These are phyloP conservation scores for Antidorcas marsupialis DNA, from an alignment of 2,113 vertebrate genomes.

Conservation along the genomic window DNA sequence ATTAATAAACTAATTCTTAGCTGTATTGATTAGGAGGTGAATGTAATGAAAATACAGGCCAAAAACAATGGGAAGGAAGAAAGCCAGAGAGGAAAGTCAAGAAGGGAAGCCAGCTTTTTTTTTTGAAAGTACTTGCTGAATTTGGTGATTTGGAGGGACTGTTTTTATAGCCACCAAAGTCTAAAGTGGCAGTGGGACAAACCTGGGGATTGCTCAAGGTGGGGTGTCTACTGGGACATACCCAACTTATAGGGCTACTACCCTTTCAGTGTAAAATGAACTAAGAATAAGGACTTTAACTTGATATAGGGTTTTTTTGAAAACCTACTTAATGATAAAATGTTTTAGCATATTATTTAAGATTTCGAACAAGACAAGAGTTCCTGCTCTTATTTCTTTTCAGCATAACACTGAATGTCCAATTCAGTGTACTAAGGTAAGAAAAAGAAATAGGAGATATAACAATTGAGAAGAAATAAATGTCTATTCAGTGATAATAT, in stretches of 20 bases:
- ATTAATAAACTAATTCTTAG: background rate
- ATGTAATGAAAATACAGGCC: background rate
- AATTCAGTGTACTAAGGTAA: background rate
- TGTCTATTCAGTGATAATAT: background rate
- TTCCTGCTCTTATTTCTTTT: conserved; percentile 20
- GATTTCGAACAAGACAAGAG: background rate
- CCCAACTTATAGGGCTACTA: background rate
- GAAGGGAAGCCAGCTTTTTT: background rate
- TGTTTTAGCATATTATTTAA: background rate
- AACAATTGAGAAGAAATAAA: background rate
- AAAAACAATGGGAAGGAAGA: background rate
- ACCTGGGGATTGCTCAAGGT: background rate
- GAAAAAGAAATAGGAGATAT: background rate
- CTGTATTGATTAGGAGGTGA: background rate
- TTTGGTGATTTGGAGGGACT: background rate
- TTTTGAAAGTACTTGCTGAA: background rate
- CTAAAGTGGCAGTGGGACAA: background rate
- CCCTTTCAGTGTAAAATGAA: background rate
- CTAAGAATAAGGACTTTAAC: background rate
- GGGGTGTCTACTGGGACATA: background rate
- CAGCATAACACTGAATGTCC: background rate
- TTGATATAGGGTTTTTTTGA: background rate
- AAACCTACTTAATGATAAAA: background rate
- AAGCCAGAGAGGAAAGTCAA: background rate
- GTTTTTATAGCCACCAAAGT: background rate